Conservation (phyloP, 2,888 invertebrate species). For the Deilephila elpenor region DNA sequence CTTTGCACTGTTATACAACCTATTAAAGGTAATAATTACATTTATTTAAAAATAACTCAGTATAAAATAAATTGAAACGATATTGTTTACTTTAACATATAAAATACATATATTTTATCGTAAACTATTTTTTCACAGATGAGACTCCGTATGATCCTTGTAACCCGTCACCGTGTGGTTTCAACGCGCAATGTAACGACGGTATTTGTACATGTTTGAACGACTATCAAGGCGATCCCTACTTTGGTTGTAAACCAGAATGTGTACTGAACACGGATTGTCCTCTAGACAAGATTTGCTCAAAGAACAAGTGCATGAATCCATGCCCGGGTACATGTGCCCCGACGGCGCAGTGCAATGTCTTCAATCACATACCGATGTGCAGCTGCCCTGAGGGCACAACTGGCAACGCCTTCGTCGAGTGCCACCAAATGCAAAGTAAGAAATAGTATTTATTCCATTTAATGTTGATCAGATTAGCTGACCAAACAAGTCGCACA, state of each 20-base stretch:
- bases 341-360: constrained; percentile 82
- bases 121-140: constrained; percentile 53
- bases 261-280: constrained; percentile 91
- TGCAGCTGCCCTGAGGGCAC: constrained; percentile 87
- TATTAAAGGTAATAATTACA: constrained; percentile 56
- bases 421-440: constrained; percentile 86
- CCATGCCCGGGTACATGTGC: constrained; percentile 91
- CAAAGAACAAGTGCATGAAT: constrained; percentile 89
- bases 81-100: neutral
- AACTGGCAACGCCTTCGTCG: constrained; percentile 88
- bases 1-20: constrained; percentile 84
- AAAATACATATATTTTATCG: neutral
- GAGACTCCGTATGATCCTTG: constrained; percentile 85
- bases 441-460: constrained; percentile 42
- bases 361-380: constrained; percentile 88
- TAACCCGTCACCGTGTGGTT: constrained; percentile 89
- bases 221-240: constrained; percentile 91
- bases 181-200: constrained; percentile 86
- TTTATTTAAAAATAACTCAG: neutral
- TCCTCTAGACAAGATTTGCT: constrained; percentile 87
- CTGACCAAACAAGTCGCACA: too few species aligned
- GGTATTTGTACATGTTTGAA: constrained; percentile 88
- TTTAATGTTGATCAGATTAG: neutral
- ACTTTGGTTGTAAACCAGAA: constrained; percentile 90
- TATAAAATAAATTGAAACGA: neutral